Conservation (phyloP, 92 coral and sea anemone species). For the Palythoa heliodiscus region DNA sequence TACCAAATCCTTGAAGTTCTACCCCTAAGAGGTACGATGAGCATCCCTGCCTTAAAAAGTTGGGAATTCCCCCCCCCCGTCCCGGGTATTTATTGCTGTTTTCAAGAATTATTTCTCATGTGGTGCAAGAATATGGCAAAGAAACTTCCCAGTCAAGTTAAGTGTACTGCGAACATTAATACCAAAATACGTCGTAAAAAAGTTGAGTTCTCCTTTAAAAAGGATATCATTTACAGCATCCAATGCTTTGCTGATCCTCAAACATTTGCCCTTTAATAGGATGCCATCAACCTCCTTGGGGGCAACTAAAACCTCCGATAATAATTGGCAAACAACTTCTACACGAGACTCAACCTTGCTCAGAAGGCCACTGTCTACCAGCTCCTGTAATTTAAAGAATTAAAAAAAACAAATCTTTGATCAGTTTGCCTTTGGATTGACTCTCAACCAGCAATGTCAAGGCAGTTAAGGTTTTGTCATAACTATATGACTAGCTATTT, state of each 20-base stretch:
- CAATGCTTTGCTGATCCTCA: constrained; percentile 77
- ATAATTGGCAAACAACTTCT: constrained; percentile 60
- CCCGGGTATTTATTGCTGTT: too few species aligned
- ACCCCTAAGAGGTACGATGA: too few species aligned
- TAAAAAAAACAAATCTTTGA: not conserved
- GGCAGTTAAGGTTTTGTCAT: too few species aligned
- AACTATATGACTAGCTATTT: too few species aligned
- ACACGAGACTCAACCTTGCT: constrained; percentile 63
- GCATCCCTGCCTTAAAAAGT: too few species aligned
- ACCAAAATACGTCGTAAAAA: not conserved
- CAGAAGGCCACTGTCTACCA: constrained; percentile 74
- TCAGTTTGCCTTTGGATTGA: not conserved
- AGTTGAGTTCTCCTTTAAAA: not conserved
- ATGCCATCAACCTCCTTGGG: constrained; percentile 81
- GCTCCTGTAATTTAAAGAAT: constrained; percentile 51
- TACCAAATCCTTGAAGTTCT: too few species aligned
- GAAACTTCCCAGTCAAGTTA: too few species aligned
- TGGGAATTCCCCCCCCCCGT: too few species aligned
- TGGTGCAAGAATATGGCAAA: too few species aligned
- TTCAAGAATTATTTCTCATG: too few species aligned
- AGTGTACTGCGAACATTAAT: too few species aligned
- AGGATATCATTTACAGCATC: constrained; percentile 93
- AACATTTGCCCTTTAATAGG: constrained; percentile 68
- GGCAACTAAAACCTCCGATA: constrained; percentile 72
- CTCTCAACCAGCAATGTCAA: too few species aligned